Percentiles rank a stretch among this genome's conserved stretches.
phyloP scores from a whole-genome alignment of 1,140 invertebrate species.

The Hypsibius dujardini region DNA sequence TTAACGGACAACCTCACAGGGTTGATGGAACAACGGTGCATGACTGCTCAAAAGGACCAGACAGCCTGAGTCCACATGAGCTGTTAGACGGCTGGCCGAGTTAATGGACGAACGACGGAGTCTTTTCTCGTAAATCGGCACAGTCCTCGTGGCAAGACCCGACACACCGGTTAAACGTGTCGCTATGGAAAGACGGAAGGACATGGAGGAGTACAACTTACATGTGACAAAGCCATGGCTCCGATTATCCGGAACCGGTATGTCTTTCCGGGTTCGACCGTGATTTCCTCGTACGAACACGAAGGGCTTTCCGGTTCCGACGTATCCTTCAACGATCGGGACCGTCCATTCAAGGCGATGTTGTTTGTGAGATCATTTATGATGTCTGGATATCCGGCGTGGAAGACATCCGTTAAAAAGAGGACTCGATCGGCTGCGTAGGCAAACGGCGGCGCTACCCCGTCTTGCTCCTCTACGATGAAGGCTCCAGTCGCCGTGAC shows the following conservation, averaged over 20 bases:
- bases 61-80: too few relatives aligned
- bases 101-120: too few relatives aligned
- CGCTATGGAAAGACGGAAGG: too few relatives aligned
- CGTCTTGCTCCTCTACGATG: neutral
- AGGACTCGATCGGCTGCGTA: neutral
- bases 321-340: neutral
- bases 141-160: too few relatives aligned
- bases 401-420: neutral
- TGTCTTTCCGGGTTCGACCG: neutral
- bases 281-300: neutral
- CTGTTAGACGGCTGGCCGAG: too few relatives aligned
- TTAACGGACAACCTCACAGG: too few relatives aligned
- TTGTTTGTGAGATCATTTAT: neutral
- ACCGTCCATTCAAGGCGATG: neutral
- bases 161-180: too few relatives aligned
- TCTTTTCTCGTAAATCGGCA: too few relatives aligned
- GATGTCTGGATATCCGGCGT: neutral
- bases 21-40: too few relatives aligned
- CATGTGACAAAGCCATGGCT: neutral
- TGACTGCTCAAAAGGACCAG: too few relatives aligned
- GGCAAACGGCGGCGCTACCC: neutral
- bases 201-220: too few relatives aligned
- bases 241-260: slow-evolving; percentile 1
- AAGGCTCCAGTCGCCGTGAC: neutral
- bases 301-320: neutral